phyloP scores from a whole-genome alignment of 1,140 invertebrate genomes.

The Mya arenaria region DNA sequence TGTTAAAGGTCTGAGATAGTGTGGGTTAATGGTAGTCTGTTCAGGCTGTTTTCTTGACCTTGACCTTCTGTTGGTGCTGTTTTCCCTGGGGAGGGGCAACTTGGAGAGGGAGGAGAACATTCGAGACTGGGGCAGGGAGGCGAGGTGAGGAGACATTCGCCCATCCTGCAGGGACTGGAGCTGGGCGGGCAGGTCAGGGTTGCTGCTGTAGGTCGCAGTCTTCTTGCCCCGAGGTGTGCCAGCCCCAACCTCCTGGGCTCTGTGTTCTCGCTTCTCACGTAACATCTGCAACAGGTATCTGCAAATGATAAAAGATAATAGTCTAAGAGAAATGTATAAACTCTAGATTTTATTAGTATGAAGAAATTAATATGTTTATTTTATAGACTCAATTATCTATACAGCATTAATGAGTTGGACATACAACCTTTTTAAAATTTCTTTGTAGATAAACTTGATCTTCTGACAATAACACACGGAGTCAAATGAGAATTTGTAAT shows the following conservation, averaged over 20 bases:
- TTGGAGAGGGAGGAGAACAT: conserved; percentile 50
- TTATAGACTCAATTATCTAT: no score
- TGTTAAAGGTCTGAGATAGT: conserved; percentile 47
- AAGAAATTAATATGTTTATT: no score
- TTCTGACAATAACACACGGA: no score
- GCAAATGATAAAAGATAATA: neutral
- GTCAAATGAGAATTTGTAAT: no score
- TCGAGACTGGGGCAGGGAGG: conserved; percentile 31
- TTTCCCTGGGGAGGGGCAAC: conserved; percentile 43
- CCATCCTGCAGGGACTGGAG: conserved; percentile 13
- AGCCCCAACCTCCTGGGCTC: neutral
- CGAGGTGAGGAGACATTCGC: conserved; percentile 37
- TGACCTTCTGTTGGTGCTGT: conserved; percentile 20
- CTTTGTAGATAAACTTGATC: no score
- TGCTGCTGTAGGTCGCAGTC: conserved; percentile 38
- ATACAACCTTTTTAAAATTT: no score
- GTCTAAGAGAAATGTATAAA: neutral
- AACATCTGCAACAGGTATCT: conserved; percentile 46
- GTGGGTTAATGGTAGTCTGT: conserved; percentile 10
- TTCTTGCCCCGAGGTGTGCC: conserved; percentile 23
- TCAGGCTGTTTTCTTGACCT: conserved; percentile 41
- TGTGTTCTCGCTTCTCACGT: conserved; percentile 27
- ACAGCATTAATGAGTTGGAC: no score
- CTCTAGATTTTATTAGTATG: no score
- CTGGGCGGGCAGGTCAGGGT: conserved; percentile 41